Percentiles rank a stretch among this genome's conserved stretches.
Evolutionary conservation across 2,113 vertebrate species (phyloP).

Genomic region (Cairina moschata): DNA sequence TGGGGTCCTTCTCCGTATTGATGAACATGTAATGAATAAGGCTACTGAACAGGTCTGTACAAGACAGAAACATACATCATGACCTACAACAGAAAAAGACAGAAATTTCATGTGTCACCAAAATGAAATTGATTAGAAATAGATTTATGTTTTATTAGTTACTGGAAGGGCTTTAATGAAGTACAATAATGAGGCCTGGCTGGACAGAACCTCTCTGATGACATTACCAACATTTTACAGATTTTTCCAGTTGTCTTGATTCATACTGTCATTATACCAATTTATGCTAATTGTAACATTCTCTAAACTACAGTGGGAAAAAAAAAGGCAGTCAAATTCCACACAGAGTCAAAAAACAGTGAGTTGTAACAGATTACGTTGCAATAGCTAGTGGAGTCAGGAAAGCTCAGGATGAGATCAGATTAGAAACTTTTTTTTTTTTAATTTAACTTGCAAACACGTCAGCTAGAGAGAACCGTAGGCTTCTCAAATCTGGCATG

Average conservation of each 20-base stretch:
- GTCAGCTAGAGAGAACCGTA: not conserved
- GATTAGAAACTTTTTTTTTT: not conserved
- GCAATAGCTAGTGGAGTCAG: not conserved
- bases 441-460: not conserved
- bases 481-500: not conserved
- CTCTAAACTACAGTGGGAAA: not conserved
- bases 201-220: not conserved
- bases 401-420: not conserved
- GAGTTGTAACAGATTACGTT: not conserved
- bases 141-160: not conserved
- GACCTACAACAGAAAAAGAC: not conserved
- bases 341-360: not conserved
- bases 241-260: slow-evolving; percentile 3
- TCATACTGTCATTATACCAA: not conserved
- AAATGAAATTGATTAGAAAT: slow-evolving; percentile 18
- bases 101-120: not conserved
- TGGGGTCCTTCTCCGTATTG: not conserved
- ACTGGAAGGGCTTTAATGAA: slow-evolving; percentile 17
- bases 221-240: not conserved
- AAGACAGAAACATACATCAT: not conserved
- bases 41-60: not conserved
- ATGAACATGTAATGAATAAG: not conserved
- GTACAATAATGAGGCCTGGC: not conserved
- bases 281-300: slow-evolving; percentile 13
- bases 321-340: not conserved